phyloP scores from a whole-genome alignment of 2,888 invertebrate species.

The Dasypolia templi region DNA sequence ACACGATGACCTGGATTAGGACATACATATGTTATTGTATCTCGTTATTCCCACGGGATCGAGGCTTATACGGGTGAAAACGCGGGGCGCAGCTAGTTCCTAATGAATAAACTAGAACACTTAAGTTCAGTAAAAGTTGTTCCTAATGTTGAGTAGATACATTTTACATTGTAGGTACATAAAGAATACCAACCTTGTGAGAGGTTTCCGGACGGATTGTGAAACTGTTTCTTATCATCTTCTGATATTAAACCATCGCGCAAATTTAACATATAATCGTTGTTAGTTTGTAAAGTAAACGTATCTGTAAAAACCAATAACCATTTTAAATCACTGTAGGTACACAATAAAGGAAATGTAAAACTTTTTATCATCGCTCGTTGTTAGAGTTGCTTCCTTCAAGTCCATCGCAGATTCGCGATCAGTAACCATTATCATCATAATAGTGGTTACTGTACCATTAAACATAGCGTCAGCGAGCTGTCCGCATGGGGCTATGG shows the following conservation, averaged over 20 bases:
- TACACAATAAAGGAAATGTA: background rate
- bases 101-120: no score
- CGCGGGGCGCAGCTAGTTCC: no score
- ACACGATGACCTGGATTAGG: no score
- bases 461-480: conserved; percentile 57
- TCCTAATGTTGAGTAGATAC: background rate
- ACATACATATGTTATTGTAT: no score
- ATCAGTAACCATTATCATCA: conserved; percentile 2
- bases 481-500: conserved; percentile 60
- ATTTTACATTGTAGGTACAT: background rate
- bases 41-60: no score
- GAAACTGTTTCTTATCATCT: conserved; percentile 40
- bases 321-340: background rate
- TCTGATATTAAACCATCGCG: conserved; percentile 37
- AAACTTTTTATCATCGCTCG: background rate
- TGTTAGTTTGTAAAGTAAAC: conserved; percentile 7
- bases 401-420: background rate
- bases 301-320: conserved; percentile 45
- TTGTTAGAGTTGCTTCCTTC: background rate
- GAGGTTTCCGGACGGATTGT: conserved; percentile 54
- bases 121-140: no score
- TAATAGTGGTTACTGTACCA: conserved; percentile 53
- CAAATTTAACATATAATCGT: background rate
- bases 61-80: no score
- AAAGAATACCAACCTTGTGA: conserved; percentile 49